Conservation (phyloP, 2,797 vertebrate species). For the Carapus acus region DNA sequence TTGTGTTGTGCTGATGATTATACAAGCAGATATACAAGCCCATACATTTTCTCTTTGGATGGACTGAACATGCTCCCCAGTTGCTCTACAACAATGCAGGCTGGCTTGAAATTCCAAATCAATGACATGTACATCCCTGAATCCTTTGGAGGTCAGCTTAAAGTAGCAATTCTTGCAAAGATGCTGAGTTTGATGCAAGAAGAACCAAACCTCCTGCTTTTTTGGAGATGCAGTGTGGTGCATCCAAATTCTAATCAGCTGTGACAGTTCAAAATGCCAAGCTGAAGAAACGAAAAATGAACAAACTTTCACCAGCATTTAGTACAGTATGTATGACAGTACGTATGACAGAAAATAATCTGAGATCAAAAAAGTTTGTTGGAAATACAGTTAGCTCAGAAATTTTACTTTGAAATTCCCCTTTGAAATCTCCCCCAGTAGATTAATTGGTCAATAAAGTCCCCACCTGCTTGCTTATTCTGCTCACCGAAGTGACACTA, state of each 20-base stretch:
- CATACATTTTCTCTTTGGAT: neutral
- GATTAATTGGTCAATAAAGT: neutral
- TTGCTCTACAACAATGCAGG: neutral
- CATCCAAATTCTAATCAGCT: constrained; percentile 3
- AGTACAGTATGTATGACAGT: neutral
- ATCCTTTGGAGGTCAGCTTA: constrained; percentile 1
- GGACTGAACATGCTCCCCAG: neutral
- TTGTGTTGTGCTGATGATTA: neutral
- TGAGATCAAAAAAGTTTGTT: neutral
- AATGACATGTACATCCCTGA: neutral
- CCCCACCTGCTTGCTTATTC: neutral
- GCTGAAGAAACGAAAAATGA: neutral
- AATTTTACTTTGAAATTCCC: neutral
- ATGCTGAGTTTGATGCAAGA: neutral
- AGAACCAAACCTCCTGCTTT: constrained; percentile 3
- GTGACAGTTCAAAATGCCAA: neutral
- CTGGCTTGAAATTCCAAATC: neutral
- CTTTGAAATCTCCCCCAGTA: too few relatives aligned
- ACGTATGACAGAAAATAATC: neutral
- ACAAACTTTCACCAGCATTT: neutral
- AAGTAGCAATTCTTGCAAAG: neutral
- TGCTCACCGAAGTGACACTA: constrained; percentile 2
- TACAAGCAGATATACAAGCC: neutral
- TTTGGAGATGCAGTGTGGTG: neutral
- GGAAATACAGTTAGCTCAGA: neutral